These are phyloP conservation scores for Pedicia rivosa DNA, from an alignment of 2,888 invertebrate species.

Conservation along the genomic window DNA sequence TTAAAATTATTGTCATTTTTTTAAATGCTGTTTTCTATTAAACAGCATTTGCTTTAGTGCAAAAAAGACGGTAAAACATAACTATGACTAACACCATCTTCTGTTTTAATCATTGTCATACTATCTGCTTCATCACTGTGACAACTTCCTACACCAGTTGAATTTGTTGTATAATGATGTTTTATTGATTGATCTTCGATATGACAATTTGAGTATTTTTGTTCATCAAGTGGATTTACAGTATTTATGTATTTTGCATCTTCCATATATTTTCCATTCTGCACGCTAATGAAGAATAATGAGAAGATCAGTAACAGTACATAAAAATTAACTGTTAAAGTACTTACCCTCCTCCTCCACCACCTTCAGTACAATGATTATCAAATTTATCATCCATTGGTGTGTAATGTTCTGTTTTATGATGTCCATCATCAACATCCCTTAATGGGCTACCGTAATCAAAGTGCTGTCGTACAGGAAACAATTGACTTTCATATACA, in stretches of 20 bases:
- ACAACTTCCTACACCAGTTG: slow-evolving; percentile 12
- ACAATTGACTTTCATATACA: slow-evolving; percentile 57
- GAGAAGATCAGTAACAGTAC: background rate
- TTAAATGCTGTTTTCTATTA: slow-evolving; percentile 20
- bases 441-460: slow-evolving; percentile 31
- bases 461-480: slow-evolving; percentile 45
- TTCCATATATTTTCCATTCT: slow-evolving; percentile 27
- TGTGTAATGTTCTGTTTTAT: slow-evolving; percentile 41
- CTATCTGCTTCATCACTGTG: slow-evolving; percentile 14
- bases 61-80: slow-evolving; percentile 33
- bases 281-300: slow-evolving; percentile 12
- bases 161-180: slow-evolving; percentile 12
- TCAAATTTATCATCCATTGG: slow-evolving; percentile 25
- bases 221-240: slow-evolving; percentile 20
- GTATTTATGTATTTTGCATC: slow-evolving; percentile 27
- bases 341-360: background rate
- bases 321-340: background rate
- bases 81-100: slow-evolving; percentile 28
- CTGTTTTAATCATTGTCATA: slow-evolving; percentile 29
- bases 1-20: background rate
- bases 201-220: slow-evolving; percentile 21
- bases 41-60: slow-evolving; percentile 31
- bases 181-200: slow-evolving; percentile 16
- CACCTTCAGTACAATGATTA: slow-evolving; percentile 19
- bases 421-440: slow-evolving; percentile 23